Percentiles rank a stretch among this genome's conserved stretches.
These are phyloP conservation scores for Drosophila varians DNA, from an alignment of 1,140 invertebrate genomes.

Conservation along the genomic window DNA sequence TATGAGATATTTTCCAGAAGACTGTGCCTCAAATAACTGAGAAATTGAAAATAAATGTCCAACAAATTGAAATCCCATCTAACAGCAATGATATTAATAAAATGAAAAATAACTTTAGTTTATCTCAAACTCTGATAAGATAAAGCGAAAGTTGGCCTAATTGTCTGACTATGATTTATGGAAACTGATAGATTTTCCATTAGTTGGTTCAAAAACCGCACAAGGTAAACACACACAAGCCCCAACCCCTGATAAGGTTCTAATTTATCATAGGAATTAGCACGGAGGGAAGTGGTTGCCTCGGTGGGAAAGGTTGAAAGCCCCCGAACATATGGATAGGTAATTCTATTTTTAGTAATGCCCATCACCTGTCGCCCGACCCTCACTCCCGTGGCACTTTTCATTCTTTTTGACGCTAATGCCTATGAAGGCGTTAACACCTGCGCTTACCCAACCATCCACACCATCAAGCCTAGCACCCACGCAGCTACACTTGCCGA, in stretches of 20 bases:
- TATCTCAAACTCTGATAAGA: conserved; percentile 7
- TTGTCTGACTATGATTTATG: conserved; percentile 16
- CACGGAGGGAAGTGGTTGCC: too few species aligned
- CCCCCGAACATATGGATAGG: conserved; percentile 26
- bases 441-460: conserved; percentile 26
- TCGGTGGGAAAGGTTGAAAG: background rate
- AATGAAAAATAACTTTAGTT: too few species aligned
- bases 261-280: conserved; percentile 2
- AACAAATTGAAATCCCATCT: too few species aligned
- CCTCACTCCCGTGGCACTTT: background rate
- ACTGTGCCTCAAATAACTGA: background rate
- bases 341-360: conserved; percentile 37
- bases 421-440: conserved; percentile 40
- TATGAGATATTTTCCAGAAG: background rate
- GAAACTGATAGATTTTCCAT: conserved; percentile 9
- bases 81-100: too few species aligned
- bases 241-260: conserved; percentile 9
- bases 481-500: background rate
- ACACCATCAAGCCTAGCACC: background rate
- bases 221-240: background rate
- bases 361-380: conserved; percentile 28
- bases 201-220: background rate
- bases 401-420: conserved; percentile 33
- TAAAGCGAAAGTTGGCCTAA: conserved; percentile 6
- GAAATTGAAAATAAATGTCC: too few species aligned